Conservation (phyloP, 2,113 vertebrate species). For the Pomatorhinus ruficollis region DNA sequence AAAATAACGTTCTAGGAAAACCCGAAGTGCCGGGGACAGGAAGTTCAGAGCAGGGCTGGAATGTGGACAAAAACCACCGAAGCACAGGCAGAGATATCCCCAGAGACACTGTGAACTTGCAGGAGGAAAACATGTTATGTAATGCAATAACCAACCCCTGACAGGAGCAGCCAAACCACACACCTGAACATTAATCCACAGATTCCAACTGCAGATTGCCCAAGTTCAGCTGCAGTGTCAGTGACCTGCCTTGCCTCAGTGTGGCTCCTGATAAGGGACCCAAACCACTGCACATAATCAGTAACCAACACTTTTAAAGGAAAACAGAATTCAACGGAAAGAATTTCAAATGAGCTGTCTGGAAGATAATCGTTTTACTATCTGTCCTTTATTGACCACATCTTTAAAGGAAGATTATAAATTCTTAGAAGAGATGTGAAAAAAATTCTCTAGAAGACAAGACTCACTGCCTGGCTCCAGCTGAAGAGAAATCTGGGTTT, state of each 20-base stretch:
- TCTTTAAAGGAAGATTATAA: background rate
- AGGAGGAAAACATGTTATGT: constrained; percentile 35
- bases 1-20: constrained; percentile 77
- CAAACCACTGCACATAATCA: background rate
- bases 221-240: background rate
- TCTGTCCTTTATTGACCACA: background rate
- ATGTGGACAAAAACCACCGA: constrained; percentile 58
- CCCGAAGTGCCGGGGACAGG: constrained; percentile 47
- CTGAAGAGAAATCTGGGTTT: background rate
- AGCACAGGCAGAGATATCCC: constrained; percentile 25
- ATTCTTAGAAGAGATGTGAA: background rate
- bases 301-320: background rate
- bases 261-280: background rate
- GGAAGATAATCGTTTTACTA: background rate
- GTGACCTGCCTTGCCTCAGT: background rate
- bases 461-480: background rate
- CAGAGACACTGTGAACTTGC: constrained; percentile 38
- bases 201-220: background rate
- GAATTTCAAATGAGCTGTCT: background rate
- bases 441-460: background rate
- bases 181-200: constrained; percentile 39
- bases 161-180: constrained; percentile 1
- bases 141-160: background rate
- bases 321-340: background rate
- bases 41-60: constrained; percentile 66